Base-by-base conservation (phyloP, 2,888 invertebrate genomes). In the Desoria tigrina region DNA sequence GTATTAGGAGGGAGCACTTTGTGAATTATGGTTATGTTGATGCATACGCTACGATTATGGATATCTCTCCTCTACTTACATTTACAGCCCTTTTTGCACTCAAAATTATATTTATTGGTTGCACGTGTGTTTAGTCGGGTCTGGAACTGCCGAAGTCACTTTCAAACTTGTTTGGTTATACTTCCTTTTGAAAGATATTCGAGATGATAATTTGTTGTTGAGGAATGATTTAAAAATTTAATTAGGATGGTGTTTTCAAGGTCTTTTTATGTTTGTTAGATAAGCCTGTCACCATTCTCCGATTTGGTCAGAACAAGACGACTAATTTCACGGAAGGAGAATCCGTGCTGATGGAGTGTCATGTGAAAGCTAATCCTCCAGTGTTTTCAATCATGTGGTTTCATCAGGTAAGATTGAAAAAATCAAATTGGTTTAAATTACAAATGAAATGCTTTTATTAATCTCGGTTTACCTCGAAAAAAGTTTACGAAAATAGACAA, bases 391-490 rank as follows among this genome's bases (percentile, higher is more conserved):
- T 88, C 79, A 86, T 86, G 58, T 92, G 92, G 86, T 90, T 88
- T 79, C 90, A 88, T 79, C 87, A 90, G 83, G 92, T 92, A 84
- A 87, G 87, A 85, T n/a, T n/a, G n/a, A n/a, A n/a, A n/a, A n/a
- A n/a, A 63, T 56, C 54, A 21, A 42, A 21, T 1, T 24, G 37
- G 14, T 14, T 16, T 61, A 24, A 39, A 28, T 55, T 62, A 39
- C 37, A 37, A 54, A 23, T 16, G 49, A 27, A 61, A 61, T 57
- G n/a, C 2, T 32, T 24, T 24, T 42, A 23, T 42, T 56, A 11
- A n/a, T 21, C n/a, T n/a, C n/a, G n/a, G n/a, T n/a, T n/a, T n/a
- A n/a, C n/a, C n/a, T n/a, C n/a, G n/a, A n/a, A n/a, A n/a, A n/a
- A n/a, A n/a, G n/a, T n/a, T n/a, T n/a, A n/a, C n/a, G n/a, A n/a